These are phyloP conservation scores for Ferdinandea cuprea DNA, from an alignment of 2,888 invertebrate genomes.

Conservation along the genomic window DNA sequence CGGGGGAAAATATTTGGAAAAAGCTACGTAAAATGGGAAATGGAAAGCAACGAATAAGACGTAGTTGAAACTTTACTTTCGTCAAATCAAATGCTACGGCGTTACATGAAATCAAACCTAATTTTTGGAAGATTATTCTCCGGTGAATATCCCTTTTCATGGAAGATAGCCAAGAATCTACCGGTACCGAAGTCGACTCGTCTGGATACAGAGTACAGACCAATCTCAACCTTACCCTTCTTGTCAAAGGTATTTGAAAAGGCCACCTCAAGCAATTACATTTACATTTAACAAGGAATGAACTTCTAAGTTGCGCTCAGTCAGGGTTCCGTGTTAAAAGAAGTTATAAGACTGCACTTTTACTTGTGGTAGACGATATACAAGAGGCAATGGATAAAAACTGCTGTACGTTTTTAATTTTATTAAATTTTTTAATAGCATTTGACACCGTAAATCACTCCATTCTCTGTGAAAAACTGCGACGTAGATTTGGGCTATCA, in stretches of 20 bases:
- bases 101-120: neutral
- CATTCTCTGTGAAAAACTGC: conserved; percentile 1
- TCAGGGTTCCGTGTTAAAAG: neutral
- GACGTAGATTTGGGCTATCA: neutral
- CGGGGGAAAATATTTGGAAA: no score
- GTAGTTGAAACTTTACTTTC: neutral
- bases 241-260: conserved; percentile 14
- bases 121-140: conserved; percentile 11
- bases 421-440: conserved; percentile 12
- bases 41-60: conserved; percentile 11
- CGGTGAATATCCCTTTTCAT: neutral
- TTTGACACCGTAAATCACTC: conserved; percentile 1
- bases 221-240: neutral
- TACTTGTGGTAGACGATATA: neutral
- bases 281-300: no score
- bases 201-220: neutral
- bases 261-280: neutral
- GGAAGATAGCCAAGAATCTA: conserved; percentile 16
- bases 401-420: neutral
- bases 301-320: no score
- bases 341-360: neutral
- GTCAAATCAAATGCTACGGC: neutral
- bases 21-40: no score
- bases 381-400: neutral
- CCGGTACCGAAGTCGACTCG: conserved; percentile 1